phyloP scores from a whole-genome alignment of 1,140 invertebrate species.

The Leguminivora glycinivorella region DNA sequence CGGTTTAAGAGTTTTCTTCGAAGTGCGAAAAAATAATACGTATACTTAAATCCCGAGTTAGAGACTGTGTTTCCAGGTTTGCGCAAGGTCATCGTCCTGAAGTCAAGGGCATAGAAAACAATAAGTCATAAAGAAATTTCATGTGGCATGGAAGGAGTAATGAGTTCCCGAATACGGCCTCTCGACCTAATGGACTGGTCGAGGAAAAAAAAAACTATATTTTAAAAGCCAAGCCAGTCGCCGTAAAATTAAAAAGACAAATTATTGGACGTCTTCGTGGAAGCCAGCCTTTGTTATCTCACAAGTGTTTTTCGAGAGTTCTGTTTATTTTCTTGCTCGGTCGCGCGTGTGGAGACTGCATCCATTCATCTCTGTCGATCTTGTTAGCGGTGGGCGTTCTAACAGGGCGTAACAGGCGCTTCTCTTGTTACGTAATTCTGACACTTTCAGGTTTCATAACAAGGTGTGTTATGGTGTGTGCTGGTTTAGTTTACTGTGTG shows the following conservation, averaged over 20 bases:
- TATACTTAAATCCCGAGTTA: not conserved
- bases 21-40: conserved; percentile 2
- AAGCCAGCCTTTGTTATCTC: conserved; percentile 77
- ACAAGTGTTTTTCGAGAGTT: conserved; percentile 78
- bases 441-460: conserved; percentile 74
- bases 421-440: conserved; percentile 72
- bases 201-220: conserved; percentile 70
- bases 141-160: conserved; percentile 59
- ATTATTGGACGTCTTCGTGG: conserved; percentile 78
- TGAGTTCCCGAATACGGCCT: conserved; percentile 65
- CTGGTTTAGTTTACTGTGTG: conserved; percentile 48
- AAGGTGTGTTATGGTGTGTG: conserved; percentile 66
- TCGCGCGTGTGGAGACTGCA: conserved; percentile 44
- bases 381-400: conserved; percentile 71
- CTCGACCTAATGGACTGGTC: conserved; percentile 65
- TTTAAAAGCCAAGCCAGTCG: conserved; percentile 74
- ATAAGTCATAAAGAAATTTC: conserved; percentile 70
- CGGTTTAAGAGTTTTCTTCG: conserved; percentile 17
- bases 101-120: conserved; percentile 50
- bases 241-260: conserved; percentile 79
- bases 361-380: conserved; percentile 62
- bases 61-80: conserved; percentile 13
- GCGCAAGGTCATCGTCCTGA: conserved; percentile 7
- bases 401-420: conserved; percentile 73
- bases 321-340: conserved; percentile 63